Conservation (phyloP, 2,888 invertebrate species). For the Tetropium fuscum region DNA sequence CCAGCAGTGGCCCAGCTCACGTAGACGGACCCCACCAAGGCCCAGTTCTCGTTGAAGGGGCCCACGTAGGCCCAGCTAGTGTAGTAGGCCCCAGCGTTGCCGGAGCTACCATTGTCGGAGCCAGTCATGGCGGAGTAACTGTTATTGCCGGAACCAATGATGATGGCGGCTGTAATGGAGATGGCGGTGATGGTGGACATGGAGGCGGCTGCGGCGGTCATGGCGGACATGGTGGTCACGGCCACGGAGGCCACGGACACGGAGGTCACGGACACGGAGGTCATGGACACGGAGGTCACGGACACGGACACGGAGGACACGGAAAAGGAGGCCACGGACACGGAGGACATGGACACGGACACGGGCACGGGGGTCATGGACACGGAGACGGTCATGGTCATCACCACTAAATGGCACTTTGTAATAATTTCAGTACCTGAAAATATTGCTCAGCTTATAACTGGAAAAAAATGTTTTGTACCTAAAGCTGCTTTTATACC, state of each 20-base stretch:
- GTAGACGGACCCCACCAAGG: not conserved
- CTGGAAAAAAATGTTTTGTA: too few species aligned
- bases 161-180: not conserved
- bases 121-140: not conserved
- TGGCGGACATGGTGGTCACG: not conserved
- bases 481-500: too few species aligned
- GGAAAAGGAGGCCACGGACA: too few species aligned
- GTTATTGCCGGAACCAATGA: not conserved
- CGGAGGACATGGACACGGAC: too few species aligned
- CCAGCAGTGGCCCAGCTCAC: not conserved
- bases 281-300: too few species aligned
- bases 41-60: not conserved
- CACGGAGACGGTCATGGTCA: too few species aligned
- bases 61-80: not conserved
- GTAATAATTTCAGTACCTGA: too few species aligned
- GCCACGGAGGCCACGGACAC: too few species aligned
- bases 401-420: too few species aligned
- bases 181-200: not conserved
- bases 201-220: not conserved
- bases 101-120: not conserved
- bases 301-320: constrained; percentile 5
- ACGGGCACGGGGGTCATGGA: too few species aligned
- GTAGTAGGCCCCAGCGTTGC: not conserved
- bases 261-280: too few species aligned
- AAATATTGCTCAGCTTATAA: too few species aligned